Conservation (phyloP, 2,797 vertebrate species). For the Xerus rutilus region DNA sequence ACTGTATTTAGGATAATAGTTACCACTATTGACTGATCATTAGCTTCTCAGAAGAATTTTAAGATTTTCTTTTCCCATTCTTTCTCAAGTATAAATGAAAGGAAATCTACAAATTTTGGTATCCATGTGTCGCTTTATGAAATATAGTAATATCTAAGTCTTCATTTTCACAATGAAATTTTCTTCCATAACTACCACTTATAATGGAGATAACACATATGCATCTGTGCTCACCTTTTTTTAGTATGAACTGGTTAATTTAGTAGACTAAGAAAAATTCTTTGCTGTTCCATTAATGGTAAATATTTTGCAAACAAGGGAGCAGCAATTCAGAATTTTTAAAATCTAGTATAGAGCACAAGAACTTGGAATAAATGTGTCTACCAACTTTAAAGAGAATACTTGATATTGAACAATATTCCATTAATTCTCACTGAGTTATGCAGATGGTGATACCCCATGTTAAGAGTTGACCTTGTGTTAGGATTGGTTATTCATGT, state of each 20-base stretch:
- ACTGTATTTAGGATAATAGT: not conserved
- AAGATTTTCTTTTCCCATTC: not conserved
- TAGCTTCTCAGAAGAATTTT: not conserved
- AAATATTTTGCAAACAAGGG: not conserved
- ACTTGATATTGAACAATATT: not conserved
- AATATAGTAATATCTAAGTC: not conserved
- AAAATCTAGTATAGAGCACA: not conserved
- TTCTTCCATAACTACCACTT: not conserved
- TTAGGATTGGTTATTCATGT: not conserved
- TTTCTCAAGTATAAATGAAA: constrained; percentile 39
- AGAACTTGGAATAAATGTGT: not conserved
- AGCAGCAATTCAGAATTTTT: not conserved
- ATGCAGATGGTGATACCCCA: not conserved
- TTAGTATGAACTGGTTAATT: not conserved
- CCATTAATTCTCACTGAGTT: not conserved
- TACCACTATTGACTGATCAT: not conserved
- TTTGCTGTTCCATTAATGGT: not conserved
- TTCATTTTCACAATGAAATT: not conserved
- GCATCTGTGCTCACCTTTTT: not conserved
- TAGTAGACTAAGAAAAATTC: not conserved
- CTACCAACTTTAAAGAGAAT: not conserved
- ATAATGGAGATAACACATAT: not conserved
- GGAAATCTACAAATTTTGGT: not conserved
- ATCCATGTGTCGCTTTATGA: not conserved
- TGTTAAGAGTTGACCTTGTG: too few species aligned